Evolutionary conservation across 2,888 invertebrate genomes (phyloP), one percentile per base, ranked within the genome.

Genomic region (Maniola hyperantus): DNA sequence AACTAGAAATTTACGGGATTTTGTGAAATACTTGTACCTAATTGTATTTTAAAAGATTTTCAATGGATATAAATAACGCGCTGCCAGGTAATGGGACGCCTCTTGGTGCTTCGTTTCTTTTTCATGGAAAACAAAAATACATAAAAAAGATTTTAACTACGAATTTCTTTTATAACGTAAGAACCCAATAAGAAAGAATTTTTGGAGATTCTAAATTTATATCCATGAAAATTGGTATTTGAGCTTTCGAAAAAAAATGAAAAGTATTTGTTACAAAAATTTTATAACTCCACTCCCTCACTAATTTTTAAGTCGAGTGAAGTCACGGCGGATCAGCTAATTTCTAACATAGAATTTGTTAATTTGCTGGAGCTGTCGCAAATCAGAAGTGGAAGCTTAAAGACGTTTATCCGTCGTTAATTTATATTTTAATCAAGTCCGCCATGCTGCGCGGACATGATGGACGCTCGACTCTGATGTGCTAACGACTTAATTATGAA

Each of bases 341-440:
- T 26, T 26, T 26, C 26, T 44, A 44, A n/a, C 5, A 44, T 44
- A n/a, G 26, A 26, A 42, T n/a, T 6, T 44, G 6, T 11, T n/a
- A n/a, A 44, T 44, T n/a, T 13, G 13, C 44, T 13, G n/a, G n/a
- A 13, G 44, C 44, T n/a, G 6, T 44, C n/a, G 6, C 44, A n/a
- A 44, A 44, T 44, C 44, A 44, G n/a, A 44, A 44, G 44, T 44
- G n/a, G 44, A n/a, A 44, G 13, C 13, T 44, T 44, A 13, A 48
- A 51, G 20, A 51, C 50, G 50, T 51, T 51, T 26, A 51, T 51
- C 50, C 26, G 50, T 72, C 64, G 60, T 76, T 83, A 83, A 83
- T 84, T 83, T 81, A 82, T 84, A 82, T 79, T 83, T 83, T 83
- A 85, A 85, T 85, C 81, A 83, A 66, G 54, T 81, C 76, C 72